A percentile compares a stretch with the other conserved stretches of the same genome.
phyloP scores from a whole-genome alignment of 2,113 vertebrate species.

The Chrysochloris asiatica region DNA sequence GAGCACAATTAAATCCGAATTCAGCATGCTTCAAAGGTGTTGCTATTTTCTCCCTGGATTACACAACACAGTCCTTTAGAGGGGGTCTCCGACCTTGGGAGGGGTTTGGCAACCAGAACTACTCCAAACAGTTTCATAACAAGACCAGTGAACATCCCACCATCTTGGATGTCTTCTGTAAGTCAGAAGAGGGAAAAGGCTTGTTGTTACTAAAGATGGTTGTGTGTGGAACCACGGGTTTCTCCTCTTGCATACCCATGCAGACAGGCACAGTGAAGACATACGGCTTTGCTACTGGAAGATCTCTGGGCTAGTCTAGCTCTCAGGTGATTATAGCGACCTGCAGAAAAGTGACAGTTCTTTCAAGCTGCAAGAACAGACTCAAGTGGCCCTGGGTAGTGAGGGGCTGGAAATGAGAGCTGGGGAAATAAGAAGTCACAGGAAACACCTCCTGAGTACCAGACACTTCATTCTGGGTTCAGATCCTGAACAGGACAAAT shows the following conservation, averaged over 20 bases:
- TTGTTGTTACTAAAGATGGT: neutral
- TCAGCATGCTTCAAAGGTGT: constrained; percentile 29
- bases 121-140: neutral
- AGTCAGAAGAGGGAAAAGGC: neutral
- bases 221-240: neutral
- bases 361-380: neutral
- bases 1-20: constrained; percentile 47
- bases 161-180: neutral
- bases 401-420: neutral
- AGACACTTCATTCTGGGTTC: neutral
- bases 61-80: neutral
- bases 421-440: neutral
- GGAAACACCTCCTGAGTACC: neutral
- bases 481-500: too few species aligned
- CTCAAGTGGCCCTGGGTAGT: neutral
- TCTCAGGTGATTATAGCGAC: neutral
- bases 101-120: neutral
- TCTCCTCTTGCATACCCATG: neutral
- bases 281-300: neutral
- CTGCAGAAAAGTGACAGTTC: neutral
- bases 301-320: neutral
- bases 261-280: neutral
- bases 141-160: neutral
- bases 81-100: constrained; percentile 47
- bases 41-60: constrained; percentile 44